These are phyloP conservation scores for Caenorhabditis sp. DNA, from an alignment of 2,888 invertebrate species.

Conservation along the genomic window DNA sequence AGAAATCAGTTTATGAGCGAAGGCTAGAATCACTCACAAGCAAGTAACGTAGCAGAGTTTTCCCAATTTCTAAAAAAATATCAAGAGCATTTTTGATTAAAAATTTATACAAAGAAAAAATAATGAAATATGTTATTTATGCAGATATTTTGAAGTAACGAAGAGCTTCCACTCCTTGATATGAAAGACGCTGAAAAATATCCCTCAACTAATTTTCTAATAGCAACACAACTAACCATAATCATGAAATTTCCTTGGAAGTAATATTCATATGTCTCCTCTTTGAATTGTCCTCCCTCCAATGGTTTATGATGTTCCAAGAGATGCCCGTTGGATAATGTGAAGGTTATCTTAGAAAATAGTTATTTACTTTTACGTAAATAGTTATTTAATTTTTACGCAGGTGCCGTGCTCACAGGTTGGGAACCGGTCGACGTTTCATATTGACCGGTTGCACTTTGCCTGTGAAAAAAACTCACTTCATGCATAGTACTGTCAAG, in stretches of 20 bases:
- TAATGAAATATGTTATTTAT: too few species aligned
- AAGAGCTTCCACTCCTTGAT: slow-evolving; percentile 58
- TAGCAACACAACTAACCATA: neutral
- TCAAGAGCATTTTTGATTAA: too few species aligned
- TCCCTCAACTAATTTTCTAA: neutral
- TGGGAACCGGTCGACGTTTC: too few species aligned
- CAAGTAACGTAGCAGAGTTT: too few species aligned
- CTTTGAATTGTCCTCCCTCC: slow-evolving; percentile 56
- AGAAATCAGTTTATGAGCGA: too few species aligned
- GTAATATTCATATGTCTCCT: slow-evolving; percentile 66
- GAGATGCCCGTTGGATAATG: slow-evolving; percentile 47
- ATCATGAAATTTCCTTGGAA: slow-evolving; percentile 50
- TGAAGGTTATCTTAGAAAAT: slow-evolving; percentile 56
- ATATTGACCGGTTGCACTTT: too few species aligned
- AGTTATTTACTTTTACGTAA: too few species aligned
- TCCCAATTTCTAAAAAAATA: too few species aligned
- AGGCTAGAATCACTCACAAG: too few species aligned
- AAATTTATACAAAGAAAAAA: too few species aligned
- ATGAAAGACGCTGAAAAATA: slow-evolving; percentile 61
- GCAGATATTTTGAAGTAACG: slow-evolving; percentile 61
- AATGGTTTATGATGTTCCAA: slow-evolving; percentile 59
- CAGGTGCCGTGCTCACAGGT: too few species aligned
- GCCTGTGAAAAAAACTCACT: slow-evolving; percentile 32
- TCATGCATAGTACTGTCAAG: slow-evolving; percentile 65
- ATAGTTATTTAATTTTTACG: too few species aligned